Base-by-base conservation (phyloP, 2,113 vertebrate genomes). In the Opisthocomus hoazin region DNA sequence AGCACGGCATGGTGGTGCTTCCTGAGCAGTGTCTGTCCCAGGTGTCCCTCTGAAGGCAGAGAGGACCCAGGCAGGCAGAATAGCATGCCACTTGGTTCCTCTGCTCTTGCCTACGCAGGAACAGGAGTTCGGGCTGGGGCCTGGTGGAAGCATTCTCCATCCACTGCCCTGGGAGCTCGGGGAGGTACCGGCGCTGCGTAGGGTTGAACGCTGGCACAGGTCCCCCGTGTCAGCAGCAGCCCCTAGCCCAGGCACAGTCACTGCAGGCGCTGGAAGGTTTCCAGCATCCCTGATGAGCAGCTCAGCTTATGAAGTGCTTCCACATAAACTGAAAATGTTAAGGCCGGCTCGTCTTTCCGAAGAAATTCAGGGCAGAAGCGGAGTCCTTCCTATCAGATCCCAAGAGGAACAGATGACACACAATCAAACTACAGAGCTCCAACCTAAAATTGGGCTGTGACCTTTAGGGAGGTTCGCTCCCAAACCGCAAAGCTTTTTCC, bases 1-100 rank as follows among this genome's bases (percentile, higher is more conserved):
- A 1, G 54, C n/a, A 12, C 2, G 2, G 24, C 50, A 45, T 4
- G 0, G 41, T 3, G 1, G 39, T 15, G 48, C 54, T 37, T 56
- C 53, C 20, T 11, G 1, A 32, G 53, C 46, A 19, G 12, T 2
- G 0, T 12, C 41, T 41, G 51, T n/a, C 39, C 57, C 3, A 1
- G 22, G 11, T 43, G 65, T 50, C 60, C 54, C 34, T 13, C 11
- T 5, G 48, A 22, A 19, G 65, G 78, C 53, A 39, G 24, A 30
- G 41, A 11, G 32, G 27, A 45, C 58, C 27, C 1, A 3, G 4
- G 24, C 2, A 4, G 51, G 84, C 3, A 5, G 43, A 20, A n/a
- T 2, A 29, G 29, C 27, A 21, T 51, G 14, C 41, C n/a, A 7
- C 61, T 54, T 8, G 30, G n/a, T 37, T 46, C 45, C 9, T 46